Evolutionary conservation across 2,888 invertebrate species (phyloP), one percentile per base, ranked within the genome.

Genomic region (Junonia oenone): DNA sequence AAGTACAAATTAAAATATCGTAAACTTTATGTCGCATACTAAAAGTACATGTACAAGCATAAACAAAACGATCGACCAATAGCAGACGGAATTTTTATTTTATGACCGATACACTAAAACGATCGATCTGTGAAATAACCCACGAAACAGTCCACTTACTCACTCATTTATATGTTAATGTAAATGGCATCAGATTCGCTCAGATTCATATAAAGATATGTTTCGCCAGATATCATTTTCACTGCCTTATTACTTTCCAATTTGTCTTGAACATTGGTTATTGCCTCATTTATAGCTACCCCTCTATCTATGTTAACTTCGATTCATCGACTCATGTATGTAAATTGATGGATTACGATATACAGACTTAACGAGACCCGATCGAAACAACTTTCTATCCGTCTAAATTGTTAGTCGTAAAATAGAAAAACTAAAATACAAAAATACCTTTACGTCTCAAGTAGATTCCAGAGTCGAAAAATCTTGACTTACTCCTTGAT

Each of bases 231-330:
- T 88, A 89, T 89, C 86, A 88, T 90, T 89, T 86, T 85, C 89
- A 88, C 88, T 81, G 88, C 75, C 83, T 86, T 88, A 89, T 90
- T 89, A 89, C 80, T 90, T 89, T 89, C 90, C 90, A 89, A 90
- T 90, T 90, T 89, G 82, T 87, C 85, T 77, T 76, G 70, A 76
- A 72, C 81, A 87, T 88, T 81, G 83, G 87, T 85, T 89, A 85
- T 88, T 82, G 82, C 72, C 72, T 66, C 75, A 78, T 88, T 87
- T 88, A 87, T 83, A 72, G 73, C 74, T 55, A 63, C 66, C 72
- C 74, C 69, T 71, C 67, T 61, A 61, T 69, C 66, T 72, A 71
- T 71, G 80, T 81, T 83, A 64, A 53, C 61, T 55, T 47, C 52
- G 56, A 56, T 57, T 56, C 57, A 58, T 61, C 53, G 45, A 56